phyloP scores from a whole-genome alignment of 2,113 vertebrate species.

The Egretta garzetta region DNA sequence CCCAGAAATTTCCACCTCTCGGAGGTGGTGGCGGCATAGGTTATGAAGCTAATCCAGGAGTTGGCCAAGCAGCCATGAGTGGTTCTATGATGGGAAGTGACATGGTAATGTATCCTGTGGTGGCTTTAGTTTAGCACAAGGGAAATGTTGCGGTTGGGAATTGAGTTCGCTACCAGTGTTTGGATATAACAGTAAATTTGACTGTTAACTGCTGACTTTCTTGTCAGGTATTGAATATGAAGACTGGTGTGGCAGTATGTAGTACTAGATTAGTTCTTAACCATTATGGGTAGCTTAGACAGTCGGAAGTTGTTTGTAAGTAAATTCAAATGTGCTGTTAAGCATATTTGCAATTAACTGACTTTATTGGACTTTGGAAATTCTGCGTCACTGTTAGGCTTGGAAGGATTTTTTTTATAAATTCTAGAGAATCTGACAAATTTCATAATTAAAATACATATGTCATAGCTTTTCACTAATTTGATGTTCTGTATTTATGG shows the following conservation, averaged over 20 bases:
- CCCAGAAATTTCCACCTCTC: constrained; percentile 89
- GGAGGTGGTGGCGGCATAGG: constrained; percentile 87
- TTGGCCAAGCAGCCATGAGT: constrained; percentile 87
- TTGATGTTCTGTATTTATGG: not conserved
- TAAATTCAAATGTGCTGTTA: constrained; percentile 61
- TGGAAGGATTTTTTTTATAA: constrained; percentile 58
- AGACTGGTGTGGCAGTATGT: constrained; percentile 65
- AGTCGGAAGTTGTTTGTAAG: constrained; percentile 43
- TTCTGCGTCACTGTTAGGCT: constrained; percentile 65
- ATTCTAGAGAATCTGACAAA: not conserved
- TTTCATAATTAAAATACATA: not conserved
- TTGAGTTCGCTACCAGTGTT: constrained; percentile 30
- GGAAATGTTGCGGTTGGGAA: constrained; percentile 48
- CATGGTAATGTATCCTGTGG: constrained; percentile 96
- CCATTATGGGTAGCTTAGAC: constrained; percentile 50
- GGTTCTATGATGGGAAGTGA: constrained; percentile 92
- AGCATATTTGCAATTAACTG: constrained; percentile 69
- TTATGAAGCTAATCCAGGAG: constrained; percentile 91
- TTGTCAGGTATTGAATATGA: constrained; percentile 47
- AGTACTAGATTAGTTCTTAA: constrained; percentile 48
- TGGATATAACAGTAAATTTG: not conserved
- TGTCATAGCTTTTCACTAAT: not conserved
- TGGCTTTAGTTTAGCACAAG: constrained; percentile 68
- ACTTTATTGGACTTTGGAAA: constrained; percentile 64
- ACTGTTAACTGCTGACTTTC: constrained; percentile 68